phyloP scores from a whole-genome alignment of 2,113 vertebrate species.

The Melanotaenia duboulayi region DNA sequence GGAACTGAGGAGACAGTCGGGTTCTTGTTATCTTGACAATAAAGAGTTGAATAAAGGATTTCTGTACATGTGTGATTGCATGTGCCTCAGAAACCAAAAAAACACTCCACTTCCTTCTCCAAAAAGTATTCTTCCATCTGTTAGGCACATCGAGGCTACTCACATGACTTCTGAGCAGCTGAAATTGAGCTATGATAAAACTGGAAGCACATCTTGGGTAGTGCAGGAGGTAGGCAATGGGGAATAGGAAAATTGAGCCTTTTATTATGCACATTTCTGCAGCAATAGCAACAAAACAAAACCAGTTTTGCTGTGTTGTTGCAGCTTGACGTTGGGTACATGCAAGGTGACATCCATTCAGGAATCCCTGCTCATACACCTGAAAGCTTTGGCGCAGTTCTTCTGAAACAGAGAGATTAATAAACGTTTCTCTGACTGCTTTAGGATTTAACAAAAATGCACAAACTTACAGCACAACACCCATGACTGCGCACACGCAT shows the following conservation, averaged over 20 bases:
- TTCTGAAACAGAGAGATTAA: conserved; percentile 75
- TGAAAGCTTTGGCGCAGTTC: conserved; percentile 50
- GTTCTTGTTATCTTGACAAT: conserved; percentile 52
- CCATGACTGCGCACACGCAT: neutral
- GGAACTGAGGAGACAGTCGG: conserved; percentile 36
- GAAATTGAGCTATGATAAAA: conserved; percentile 25
- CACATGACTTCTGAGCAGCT: conserved; percentile 18
- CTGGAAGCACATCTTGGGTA: conserved; percentile 2
- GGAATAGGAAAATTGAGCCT: conserved; percentile 16
- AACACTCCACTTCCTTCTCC: neutral
- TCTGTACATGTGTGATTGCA: neutral
- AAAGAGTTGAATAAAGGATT: conserved; percentile 32
- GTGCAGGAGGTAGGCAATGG: neutral
- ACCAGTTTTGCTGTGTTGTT: conserved; percentile 49
- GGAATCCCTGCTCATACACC: conserved; percentile 63
- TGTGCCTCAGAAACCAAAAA: neutral
- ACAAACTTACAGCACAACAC: neutral
- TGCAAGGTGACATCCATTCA: conserved; percentile 62
- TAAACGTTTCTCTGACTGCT: conserved; percentile 67
- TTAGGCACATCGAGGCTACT: conserved; percentile 16
- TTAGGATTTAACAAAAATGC: conserved; percentile 43
- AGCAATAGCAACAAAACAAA: conserved; percentile 41
- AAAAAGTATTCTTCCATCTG: conserved; percentile 10
- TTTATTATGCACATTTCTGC: conserved; percentile 40
- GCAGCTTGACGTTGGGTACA: conserved; percentile 34